phyloP scores from a whole-genome alignment of 1,140 invertebrate species.

The Achatina immaculata region DNA sequence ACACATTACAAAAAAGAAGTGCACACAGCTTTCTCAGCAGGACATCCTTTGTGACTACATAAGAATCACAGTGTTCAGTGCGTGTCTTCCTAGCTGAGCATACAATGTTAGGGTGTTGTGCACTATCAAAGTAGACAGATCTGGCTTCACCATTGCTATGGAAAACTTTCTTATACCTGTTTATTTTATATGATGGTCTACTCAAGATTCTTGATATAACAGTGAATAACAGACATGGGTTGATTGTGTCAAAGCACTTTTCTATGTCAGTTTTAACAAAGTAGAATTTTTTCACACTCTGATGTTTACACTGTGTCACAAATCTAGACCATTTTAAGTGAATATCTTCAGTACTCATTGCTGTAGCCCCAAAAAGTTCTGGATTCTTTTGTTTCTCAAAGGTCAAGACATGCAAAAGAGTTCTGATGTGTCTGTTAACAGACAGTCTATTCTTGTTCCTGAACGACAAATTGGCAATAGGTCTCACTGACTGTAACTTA shows the following conservation, averaged over 20 bases:
- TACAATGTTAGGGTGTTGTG: background rate
- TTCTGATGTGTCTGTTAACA: conserved; percentile 12
- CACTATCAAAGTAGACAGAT: conserved; percentile 25
- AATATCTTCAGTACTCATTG: conserved; percentile 14
- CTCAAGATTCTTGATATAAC: background rate
- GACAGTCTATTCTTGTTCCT: background rate
- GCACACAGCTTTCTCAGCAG: conserved; percentile 11
- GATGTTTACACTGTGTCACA: background rate
- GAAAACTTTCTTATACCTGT: conserved; percentile 9
- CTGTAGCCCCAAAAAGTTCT: conserved; percentile 2
- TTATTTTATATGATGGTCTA: conserved; percentile 1
- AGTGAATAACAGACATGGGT: conserved; percentile 17
- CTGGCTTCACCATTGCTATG: background rate
- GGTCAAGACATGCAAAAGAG: conserved; percentile 16
- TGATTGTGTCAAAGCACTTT: conserved; percentile 33
- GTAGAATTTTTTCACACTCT: background rate
- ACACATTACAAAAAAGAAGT: conserved; percentile 18
- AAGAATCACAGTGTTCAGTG: background rate
- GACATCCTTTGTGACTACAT: conserved; percentile 1
- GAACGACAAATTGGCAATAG: conserved; percentile 16
- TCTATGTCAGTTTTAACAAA: conserved; percentile 29
- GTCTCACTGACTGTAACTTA: background rate
- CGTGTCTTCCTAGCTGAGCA: background rate
- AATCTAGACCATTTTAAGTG: conserved; percentile 1
- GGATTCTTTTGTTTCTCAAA: conserved; percentile 18